Percentiles rank a stretch among this genome's conserved stretches.
phyloP scores from a whole-genome alignment of 2,888 invertebrate genomes.

The Anticlea derivata region DNA sequence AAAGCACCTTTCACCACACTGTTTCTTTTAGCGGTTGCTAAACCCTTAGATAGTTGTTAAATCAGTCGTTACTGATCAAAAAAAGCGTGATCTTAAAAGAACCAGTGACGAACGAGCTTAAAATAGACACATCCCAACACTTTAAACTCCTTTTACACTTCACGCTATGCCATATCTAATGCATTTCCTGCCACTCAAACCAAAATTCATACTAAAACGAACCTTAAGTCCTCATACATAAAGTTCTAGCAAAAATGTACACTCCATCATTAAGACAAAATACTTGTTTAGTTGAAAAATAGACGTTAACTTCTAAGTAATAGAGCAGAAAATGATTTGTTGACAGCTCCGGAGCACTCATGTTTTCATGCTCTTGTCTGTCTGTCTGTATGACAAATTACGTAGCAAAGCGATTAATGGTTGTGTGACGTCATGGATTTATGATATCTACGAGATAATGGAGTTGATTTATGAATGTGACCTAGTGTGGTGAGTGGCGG shows the following conservation, averaged over 20 bases:
- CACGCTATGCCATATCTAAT: slow-evolving; percentile 37
- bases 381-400: slow-evolving; percentile 72
- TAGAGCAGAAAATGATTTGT: slow-evolving; percentile 34
- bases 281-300: slow-evolving; percentile 26
- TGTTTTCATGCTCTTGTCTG: slow-evolving; percentile 52
- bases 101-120: no score
- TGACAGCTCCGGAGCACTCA: slow-evolving; percentile 33
- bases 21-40: no score
- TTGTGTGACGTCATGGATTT: slow-evolving; percentile 58
- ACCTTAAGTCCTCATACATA: slow-evolving; percentile 1
- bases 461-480: slow-evolving; percentile 48
- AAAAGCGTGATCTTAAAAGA: no score
- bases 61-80: no score
- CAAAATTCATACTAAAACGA: slow-evolving; percentile 10
- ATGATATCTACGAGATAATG: slow-evolving; percentile 58
- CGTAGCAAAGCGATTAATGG: slow-evolving; percentile 67
- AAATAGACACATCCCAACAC: slow-evolving; percentile 21
- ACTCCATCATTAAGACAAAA: slow-evolving; percentile 12
- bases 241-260: not conserved
- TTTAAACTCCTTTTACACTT: slow-evolving; percentile 29
- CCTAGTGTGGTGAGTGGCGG: slow-evolving; percentile 11
- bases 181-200: slow-evolving; percentile 31
- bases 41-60: no score
- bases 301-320: slow-evolving; percentile 18
- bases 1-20: no score